Percentiles rank a stretch among this genome's conserved stretches.
phyloP scores from a whole-genome alignment of 2,888 invertebrate genomes.

The Hydraecia micacea region DNA sequence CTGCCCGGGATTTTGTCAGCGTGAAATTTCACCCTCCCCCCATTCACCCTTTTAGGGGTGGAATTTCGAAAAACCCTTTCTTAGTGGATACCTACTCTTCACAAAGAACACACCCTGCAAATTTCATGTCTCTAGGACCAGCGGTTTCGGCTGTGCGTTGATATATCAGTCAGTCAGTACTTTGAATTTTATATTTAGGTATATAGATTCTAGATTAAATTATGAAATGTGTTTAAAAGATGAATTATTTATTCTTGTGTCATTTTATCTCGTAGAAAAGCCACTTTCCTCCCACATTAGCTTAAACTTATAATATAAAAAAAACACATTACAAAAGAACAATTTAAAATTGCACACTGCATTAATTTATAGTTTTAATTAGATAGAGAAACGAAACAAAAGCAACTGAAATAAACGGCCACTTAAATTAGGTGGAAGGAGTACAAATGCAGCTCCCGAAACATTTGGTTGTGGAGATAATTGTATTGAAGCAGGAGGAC shows the following conservation, averaged over 20 bases:
- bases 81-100: too few relatives aligned
- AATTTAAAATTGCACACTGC: conserved; percentile 1
- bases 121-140: too few relatives aligned
- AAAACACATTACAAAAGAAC: not conserved
- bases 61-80: too few relatives aligned
- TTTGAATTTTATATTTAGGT: too few relatives aligned
- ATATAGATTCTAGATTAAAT: not conserved
- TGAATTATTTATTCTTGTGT: not conserved
- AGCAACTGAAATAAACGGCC: conserved; percentile 10
- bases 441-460: conserved; percentile 31
- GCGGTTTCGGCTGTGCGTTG: too few relatives aligned
- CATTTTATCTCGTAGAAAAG: not conserved
- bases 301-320: not conserved
- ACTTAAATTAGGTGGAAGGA: conserved; percentile 30
- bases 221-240: not conserved
- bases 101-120: too few relatives aligned
- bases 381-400: conserved; percentile 14
- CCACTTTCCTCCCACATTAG: not conserved
- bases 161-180: too few relatives aligned
- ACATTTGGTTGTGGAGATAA: conserved; percentile 22
- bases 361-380: conserved; percentile 29
- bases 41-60: too few relatives aligned
- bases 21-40: too few relatives aligned
- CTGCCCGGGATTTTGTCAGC: too few relatives aligned
- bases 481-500: conserved; percentile 8